Conservation (phyloP, 2,113 vertebrate genomes). For the Anarrhichthys ocellatus region DNA sequence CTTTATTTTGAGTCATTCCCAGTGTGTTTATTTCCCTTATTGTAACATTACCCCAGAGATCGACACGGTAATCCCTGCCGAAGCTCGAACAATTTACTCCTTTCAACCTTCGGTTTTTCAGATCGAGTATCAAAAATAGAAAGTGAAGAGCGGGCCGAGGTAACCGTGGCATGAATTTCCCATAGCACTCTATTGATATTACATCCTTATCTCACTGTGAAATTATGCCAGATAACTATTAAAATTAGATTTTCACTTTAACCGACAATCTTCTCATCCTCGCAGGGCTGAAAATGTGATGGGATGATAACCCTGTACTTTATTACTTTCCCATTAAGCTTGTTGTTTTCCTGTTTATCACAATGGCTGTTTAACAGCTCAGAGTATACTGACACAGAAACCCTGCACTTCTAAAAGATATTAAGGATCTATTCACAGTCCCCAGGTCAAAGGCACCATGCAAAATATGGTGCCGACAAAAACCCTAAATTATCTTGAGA, state of each 20-base stretch:
- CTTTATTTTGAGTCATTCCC: conserved; percentile 46
- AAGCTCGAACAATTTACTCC: conserved; percentile 31
- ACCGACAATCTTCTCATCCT: not conserved
- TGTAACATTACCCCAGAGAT: conserved; percentile 23
- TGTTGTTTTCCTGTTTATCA: conserved; percentile 18
- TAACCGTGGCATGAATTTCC: conserved; percentile 17
- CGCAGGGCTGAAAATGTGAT: conserved; percentile 15
- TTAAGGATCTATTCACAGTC: conserved; percentile 2
- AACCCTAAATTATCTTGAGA: conserved; percentile 18
- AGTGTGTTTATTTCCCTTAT: conserved; percentile 44
- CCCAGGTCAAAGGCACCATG: conserved; percentile 2
- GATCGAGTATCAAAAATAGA: conserved; percentile 41
- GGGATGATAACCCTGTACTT: conserved; percentile 23
- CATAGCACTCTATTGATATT: conserved; percentile 12
- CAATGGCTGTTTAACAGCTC: not conserved
- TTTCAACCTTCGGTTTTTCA: conserved; percentile 44
- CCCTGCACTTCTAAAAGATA: not conserved
- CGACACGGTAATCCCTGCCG: conserved; percentile 30
- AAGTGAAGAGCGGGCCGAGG: conserved; percentile 25
- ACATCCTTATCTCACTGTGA: conserved; percentile 15
- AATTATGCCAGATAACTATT: conserved; percentile 21
- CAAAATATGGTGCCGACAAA: conserved; percentile 5
- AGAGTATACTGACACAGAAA: not conserved
- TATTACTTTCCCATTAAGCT: conserved; percentile 16
- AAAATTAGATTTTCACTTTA: conserved; percentile 18